Evolutionary conservation across 2,888 invertebrate species (phyloP), one percentile per base, ranked within the genome.

Genomic region (Matsumyia berberina): DNA sequence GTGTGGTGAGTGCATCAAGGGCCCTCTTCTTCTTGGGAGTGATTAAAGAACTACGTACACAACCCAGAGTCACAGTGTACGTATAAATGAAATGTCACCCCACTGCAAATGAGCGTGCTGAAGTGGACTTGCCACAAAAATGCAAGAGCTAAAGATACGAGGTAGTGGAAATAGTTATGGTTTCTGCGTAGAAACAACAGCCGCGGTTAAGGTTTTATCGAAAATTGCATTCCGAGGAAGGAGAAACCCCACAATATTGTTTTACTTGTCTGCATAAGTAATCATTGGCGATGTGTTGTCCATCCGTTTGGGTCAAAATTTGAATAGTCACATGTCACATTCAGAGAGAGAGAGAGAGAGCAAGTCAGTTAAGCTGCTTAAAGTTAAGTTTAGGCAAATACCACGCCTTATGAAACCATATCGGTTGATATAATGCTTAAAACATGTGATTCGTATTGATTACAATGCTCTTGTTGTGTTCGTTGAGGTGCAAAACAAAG

Each of bases 31-130:
- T 37, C 58, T 58, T 76, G 70, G 64, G 51, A 55, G n/a, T 39
- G 70, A 44, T 80, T 70, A 55, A 55, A 17, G 57, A 31, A 69
- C 55, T 78, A 58, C 35, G 31, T 58, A 24, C 35, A 69, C 17
- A 15, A 11, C 29, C 15, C 7, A 39, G 7, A 29, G 33, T 9
- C 29, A 51, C 9, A 39, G 33, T 74, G 15, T 49, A n/a, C n/a
- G n/a, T n/a, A 51, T 8, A 58, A 70, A 51, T 53, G 57, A 72
- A 67, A 46, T 39, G 42, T 74, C 66, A 80, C 85, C 74, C 79
- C 62, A 39, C 79, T 66, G 74, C 49, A 83, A 85, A 80, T 76
- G 85, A 85, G 85, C 85, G 85, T 85, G 85, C 64, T 85, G 74
- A 80, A 85, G 85, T 85, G 85, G 85, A 66, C 76, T 83, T 80